phyloP scores from a whole-genome alignment of 2,888 invertebrate species.

The Cheilosia soror region DNA sequence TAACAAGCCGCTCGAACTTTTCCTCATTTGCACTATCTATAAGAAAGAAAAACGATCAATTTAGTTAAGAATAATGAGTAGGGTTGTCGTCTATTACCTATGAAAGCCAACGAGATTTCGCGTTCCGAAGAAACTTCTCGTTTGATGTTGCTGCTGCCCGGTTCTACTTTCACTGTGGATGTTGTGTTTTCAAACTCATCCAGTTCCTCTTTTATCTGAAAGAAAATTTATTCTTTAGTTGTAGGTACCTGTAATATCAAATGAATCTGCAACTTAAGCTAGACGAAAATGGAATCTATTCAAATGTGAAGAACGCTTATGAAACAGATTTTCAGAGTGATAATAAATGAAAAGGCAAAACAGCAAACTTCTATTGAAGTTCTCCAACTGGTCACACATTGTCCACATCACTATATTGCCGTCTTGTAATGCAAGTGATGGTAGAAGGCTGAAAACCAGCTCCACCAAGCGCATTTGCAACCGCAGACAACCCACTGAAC shows the following conservation, averaged over 20 bases:
- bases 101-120: slow-evolving; percentile 79
- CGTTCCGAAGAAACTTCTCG: slow-evolving; percentile 76
- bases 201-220: slow-evolving; percentile 15
- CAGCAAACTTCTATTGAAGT: too few species aligned
- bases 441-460: too few species aligned
- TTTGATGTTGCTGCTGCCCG: slow-evolving; percentile 52
- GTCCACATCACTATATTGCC: too few species aligned
- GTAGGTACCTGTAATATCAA: not conserved
- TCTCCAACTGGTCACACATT: too few species aligned
- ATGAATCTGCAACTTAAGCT: too few species aligned
- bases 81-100: slow-evolving; percentile 58
- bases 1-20: slow-evolving; percentile 82
- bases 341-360: too few species aligned
- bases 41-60: slow-evolving; percentile 62
- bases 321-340: too few species aligned
- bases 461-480: too few species aligned
- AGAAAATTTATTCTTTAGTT: not conserved
- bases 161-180: slow-evolving; percentile 8
- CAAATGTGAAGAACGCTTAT: too few species aligned
- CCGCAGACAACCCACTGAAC: too few species aligned
- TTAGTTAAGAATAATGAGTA: not conserved
- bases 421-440: too few species aligned
- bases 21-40: slow-evolving; percentile 82
- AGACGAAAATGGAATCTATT: too few species aligned
- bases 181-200: not conserved